Conservation (phyloP, 2,888 invertebrate species). For the Lycocerus yunnanus region DNA sequence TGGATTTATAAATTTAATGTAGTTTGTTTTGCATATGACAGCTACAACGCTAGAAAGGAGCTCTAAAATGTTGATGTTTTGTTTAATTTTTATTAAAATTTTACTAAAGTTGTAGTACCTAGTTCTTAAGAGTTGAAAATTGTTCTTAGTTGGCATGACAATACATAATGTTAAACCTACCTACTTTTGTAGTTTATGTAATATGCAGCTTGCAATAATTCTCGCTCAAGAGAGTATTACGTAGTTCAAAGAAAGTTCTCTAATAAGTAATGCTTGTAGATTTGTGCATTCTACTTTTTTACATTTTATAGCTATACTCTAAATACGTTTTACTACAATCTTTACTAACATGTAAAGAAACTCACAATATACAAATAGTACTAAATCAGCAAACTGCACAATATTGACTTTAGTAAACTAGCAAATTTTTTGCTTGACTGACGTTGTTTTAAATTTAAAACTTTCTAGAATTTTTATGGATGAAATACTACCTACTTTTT, state of each 20-base stretch:
- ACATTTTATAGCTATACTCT: not conserved
- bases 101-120: not conserved
- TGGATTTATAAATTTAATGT: not conserved
- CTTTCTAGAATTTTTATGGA: not conserved
- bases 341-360: slow-evolving; percentile 3
- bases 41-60: not conserved
- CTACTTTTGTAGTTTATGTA: not conserved
- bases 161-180: not conserved
- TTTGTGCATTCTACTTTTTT: not conserved
- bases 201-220: not conserved
- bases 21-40: not conserved
- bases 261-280: not conserved
- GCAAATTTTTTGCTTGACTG: slow-evolving; percentile 3
- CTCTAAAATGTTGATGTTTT: not conserved
- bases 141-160: not conserved
- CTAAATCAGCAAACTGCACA: slow-evolving; percentile 3
- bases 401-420: slow-evolving; percentile 1
- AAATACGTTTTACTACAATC: not conserved
- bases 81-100: not conserved
- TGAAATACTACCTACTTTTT: not conserved
- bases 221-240: not conserved
- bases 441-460: slow-evolving; percentile 5
- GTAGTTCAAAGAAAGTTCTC: not conserved
- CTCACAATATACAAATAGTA: slow-evolving; percentile 3
- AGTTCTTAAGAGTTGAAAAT: not conserved